Percentiles rank a stretch among this genome's conserved stretches.
Evolutionary conservation across 2,888 invertebrate species (phyloP).

Genomic region (Mamestra brassicae): DNA sequence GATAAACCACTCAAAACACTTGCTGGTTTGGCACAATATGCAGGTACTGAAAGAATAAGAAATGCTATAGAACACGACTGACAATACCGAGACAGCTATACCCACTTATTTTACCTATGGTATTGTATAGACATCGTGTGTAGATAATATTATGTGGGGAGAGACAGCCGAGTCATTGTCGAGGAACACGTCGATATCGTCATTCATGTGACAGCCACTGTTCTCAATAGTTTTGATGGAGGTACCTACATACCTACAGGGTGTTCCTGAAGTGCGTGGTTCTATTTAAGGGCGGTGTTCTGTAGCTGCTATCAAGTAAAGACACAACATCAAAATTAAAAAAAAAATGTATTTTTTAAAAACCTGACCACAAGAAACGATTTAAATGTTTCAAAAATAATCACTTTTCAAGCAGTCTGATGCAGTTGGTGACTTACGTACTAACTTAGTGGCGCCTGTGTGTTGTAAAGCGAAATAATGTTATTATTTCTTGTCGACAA

Average conservation of each 20-base stretch:
- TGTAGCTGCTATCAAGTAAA: too few species aligned
- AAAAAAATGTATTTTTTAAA: too few species aligned
- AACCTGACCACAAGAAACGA: too few species aligned
- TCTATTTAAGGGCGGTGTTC: too few species aligned
- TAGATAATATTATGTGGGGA: conserved; percentile 44
- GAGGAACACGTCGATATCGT: conserved; percentile 44
- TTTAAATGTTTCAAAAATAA: too few species aligned
- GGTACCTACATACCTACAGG: conserved; percentile 13
- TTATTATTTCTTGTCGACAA: too few species aligned
- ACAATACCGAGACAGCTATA: conserved; percentile 16
- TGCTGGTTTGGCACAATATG: neutral
- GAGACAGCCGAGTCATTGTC: conserved; percentile 51
- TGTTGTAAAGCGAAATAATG: too few species aligned
- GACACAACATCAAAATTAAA: too few species aligned
- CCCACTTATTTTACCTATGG: neutral
- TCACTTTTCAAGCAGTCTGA: too few species aligned
- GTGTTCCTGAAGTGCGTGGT: too few species aligned
- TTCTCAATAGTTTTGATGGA: conserved; percentile 49
- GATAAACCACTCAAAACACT: neutral
- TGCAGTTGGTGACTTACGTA: too few species aligned
- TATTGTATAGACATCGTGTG: conserved; percentile 2
- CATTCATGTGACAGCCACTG: conserved; percentile 44
- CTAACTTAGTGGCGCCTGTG: too few species aligned
- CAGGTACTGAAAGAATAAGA: conserved; percentile 1
- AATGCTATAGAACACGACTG: conserved; percentile 14